Evolutionary conservation across 1,140 invertebrate species (phyloP).

Genomic region (Pogonomyrmex californicus): DNA sequence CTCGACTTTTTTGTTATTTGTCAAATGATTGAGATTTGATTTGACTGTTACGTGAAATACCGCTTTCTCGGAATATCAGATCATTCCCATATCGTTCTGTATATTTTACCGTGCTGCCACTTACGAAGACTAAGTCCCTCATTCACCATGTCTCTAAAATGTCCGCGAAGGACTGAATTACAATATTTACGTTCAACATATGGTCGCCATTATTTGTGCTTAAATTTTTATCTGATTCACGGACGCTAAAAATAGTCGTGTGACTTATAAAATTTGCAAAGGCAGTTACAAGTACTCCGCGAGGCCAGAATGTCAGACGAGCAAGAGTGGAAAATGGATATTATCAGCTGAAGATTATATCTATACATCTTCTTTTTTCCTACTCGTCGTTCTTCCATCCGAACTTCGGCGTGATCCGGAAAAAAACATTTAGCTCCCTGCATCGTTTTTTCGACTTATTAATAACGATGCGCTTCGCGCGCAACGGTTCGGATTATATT

Average conservation of each 20-base stretch:
- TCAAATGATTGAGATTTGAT: neutral
- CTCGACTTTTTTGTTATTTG: neutral
- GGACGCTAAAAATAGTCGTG: constrained; percentile 19
- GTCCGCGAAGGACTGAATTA: constrained; percentile 1
- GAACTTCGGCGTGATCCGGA: constrained; percentile 21
- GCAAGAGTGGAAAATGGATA: neutral
- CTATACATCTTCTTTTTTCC: neutral
- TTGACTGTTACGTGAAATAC: neutral
- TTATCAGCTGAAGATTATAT: constrained; percentile 13
- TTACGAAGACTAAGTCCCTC: constrained; percentile 6
- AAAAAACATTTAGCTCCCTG: constrained; percentile 24
- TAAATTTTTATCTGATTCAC: constrained; percentile 43
- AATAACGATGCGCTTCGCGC: constrained; percentile 49
- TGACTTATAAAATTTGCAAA: constrained; percentile 44
- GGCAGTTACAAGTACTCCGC: neutral
- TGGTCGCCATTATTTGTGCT: constrained; percentile 23
- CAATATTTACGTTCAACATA: constrained; percentile 39
- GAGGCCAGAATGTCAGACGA: neutral
- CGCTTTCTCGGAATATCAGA: neutral
- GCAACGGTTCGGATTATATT: constrained; percentile 45
- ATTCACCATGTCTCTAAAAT: constrained; percentile 9
- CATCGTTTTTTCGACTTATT: constrained; percentile 57
- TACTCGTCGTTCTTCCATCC: neutral
- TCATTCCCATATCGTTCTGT: neutral
- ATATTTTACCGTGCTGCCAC: neutral